Conservation (phyloP, 2,797 vertebrate genomes). For the Alexandromys oeconomus region DNA sequence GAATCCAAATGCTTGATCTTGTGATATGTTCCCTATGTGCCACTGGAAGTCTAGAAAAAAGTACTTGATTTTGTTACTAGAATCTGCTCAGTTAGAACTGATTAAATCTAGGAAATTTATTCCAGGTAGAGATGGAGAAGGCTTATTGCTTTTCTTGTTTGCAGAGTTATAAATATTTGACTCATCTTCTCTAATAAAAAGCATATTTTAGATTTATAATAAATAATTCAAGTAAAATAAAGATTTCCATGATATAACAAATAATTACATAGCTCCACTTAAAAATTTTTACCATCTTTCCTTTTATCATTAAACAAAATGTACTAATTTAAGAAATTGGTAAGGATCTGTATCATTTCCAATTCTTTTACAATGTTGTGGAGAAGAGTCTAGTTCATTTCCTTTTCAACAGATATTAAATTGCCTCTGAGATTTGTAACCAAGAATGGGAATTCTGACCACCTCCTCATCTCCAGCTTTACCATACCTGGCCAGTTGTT, state of each 20-base stretch:
- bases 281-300: neutral
- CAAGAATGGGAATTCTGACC: neutral
- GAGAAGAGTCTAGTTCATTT: neutral
- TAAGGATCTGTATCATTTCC: neutral
- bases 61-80: neutral
- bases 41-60: neutral
- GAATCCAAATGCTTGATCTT: neutral
- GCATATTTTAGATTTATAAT: neutral
- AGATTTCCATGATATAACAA: neutral
- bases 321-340: neutral
- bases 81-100: neutral
- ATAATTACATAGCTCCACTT: neutral
- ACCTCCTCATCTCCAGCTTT: neutral
- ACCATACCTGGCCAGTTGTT: neutral
- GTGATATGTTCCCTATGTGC: neutral
- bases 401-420: neutral
- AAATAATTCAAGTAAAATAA: constrained; percentile 18
- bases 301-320: neutral
- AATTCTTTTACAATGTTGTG: neutral
- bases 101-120: neutral
- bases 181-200: neutral
- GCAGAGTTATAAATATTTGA: neutral
- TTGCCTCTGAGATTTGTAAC: neutral
- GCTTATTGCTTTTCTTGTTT: neutral
- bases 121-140: neutral